A percentile compares a stretch with the other conserved stretches of the same genome.
phyloP scores from a whole-genome alignment of 2,888 invertebrate species.

The Agriotes lineatus region DNA sequence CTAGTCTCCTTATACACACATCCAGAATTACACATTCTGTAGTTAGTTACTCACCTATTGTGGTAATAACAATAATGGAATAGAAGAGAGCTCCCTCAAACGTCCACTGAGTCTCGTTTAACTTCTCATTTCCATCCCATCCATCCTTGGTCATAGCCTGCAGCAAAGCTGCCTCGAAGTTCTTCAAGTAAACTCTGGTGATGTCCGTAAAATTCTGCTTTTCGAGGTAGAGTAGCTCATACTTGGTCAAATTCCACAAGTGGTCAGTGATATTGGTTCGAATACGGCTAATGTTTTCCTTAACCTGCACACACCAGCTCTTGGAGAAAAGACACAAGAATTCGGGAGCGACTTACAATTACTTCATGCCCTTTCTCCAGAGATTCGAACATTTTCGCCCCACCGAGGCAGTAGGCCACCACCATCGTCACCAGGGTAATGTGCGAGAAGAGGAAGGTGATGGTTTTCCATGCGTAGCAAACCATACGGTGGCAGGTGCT shows the following conservation, averaged over 20 bases:
- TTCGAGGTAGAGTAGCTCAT: constrained; percentile 74
- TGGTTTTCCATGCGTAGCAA: constrained; percentile 82
- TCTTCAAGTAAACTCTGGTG: constrained; percentile 71
- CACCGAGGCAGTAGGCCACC: constrained; percentile 90
- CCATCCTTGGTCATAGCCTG: constrained; percentile 89
- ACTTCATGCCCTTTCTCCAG: constrained; percentile 82
- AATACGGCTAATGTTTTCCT: constrained; percentile 78
- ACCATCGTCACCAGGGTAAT: constrained; percentile 89
- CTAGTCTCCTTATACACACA: too few relatives aligned
- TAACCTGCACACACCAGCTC: constrained; percentile 71
- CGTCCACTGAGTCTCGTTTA: constrained; percentile 79
- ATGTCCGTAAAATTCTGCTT: constrained; percentile 85
- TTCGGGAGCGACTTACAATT: constrained; percentile 69
- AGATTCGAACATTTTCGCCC: constrained; percentile 86
- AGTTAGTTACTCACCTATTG: constrained; percentile 92
- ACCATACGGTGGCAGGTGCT: constrained; percentile 70
- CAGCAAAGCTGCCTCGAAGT: constrained; percentile 80
- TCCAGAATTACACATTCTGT: too few relatives aligned
- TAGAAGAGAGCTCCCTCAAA: constrained; percentile 92
- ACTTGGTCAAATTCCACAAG: constrained; percentile 81
- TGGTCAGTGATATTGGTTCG: constrained; percentile 82
- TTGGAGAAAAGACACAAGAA: background rate
- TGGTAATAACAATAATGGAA: constrained; percentile 96
- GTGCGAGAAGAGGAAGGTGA: constrained; percentile 89
- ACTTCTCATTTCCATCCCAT: constrained; percentile 83